Evolutionary conservation across 2,888 invertebrate genomes (phyloP).

Genomic region (Temnothorax ravouxi): DNA sequence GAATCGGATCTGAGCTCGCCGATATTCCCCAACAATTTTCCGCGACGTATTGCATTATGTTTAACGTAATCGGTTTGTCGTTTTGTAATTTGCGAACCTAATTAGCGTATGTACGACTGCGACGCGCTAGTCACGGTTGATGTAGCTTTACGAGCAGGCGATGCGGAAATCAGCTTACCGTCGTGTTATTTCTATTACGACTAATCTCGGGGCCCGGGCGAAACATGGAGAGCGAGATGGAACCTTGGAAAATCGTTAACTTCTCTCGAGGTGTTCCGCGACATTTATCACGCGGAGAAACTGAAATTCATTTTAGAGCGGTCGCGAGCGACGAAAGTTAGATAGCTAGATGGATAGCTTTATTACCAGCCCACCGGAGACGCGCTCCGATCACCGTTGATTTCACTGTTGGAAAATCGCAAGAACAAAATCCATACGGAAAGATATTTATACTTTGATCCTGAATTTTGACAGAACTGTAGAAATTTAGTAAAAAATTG

Average conservation of each 20-base stretch:
- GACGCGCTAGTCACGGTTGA: not conserved
- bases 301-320: constrained; percentile 45
- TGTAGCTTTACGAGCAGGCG: constrained; percentile 35
- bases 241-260: constrained; percentile 47
- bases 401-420: constrained; percentile 23
- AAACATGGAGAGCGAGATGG: constrained; percentile 12
- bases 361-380: constrained; percentile 30
- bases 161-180: constrained; percentile 48
- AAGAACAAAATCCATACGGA: constrained; percentile 1
- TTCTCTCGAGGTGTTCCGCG: constrained; percentile 35
- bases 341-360: constrained; percentile 52
- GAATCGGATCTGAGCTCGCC: constrained; percentile 31
- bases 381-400: constrained; percentile 26
- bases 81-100: constrained; percentile 47
- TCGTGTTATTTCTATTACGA: constrained; percentile 42
- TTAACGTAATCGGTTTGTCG: constrained; percentile 50
- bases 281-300: constrained; percentile 49
- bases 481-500: not conserved
- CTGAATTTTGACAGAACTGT: not conserved
- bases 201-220: constrained; percentile 9
- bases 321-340: constrained; percentile 52
- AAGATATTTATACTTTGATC: not conserved
- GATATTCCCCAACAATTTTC: constrained; percentile 30
- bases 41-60: constrained; percentile 8
- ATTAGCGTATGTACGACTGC: constrained; percentile 31